Percentiles rank a stretch among this genome's conserved stretches.
Evolutionary conservation across 2,888 invertebrate species (phyloP).

Genomic region (Graphium colonna): DNA sequence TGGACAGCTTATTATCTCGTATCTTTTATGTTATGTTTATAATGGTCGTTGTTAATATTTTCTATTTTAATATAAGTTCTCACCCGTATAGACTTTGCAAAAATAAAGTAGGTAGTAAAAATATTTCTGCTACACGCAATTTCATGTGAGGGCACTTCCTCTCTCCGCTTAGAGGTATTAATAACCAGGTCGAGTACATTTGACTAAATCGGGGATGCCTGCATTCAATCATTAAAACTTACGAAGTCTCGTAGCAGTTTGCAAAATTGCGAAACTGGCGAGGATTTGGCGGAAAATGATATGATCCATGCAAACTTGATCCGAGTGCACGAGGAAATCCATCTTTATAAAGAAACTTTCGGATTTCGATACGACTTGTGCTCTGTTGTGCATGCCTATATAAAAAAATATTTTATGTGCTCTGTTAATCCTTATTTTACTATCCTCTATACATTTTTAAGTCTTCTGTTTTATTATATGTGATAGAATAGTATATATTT

Average conservation of each 20-base stretch:
- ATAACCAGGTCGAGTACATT: slow-evolving; percentile 16
- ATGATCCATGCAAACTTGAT: slow-evolving; percentile 1
- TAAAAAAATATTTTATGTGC: too few relatives aligned
- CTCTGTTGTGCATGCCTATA: too few relatives aligned
- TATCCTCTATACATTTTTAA: too few relatives aligned
- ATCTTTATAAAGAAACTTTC: not conserved
- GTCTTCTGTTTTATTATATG: too few relatives aligned
- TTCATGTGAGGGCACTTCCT: slow-evolving; percentile 3
- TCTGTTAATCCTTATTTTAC: too few relatives aligned
- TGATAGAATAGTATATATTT: too few relatives aligned
- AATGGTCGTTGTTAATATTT: too few relatives aligned
- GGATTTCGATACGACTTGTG: not conserved
- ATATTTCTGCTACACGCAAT: slow-evolving; percentile 2
- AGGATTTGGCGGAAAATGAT: slow-evolving; percentile 1
- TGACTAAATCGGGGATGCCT: slow-evolving; percentile 56
- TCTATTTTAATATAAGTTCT: too few relatives aligned
- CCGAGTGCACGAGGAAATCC: not conserved
- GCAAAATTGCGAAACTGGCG: slow-evolving; percentile 41
- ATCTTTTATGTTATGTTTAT: too few relatives aligned
- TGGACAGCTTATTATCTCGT: too few relatives aligned
- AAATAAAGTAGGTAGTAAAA: not conserved
- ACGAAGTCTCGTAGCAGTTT: slow-evolving; percentile 31
- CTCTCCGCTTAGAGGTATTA: not conserved
- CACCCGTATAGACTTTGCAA: too few relatives aligned
- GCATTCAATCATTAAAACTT: slow-evolving; percentile 59